Base-by-base conservation (phyloP, 2,888 invertebrate genomes). In the Ochropacha duplaris region DNA sequence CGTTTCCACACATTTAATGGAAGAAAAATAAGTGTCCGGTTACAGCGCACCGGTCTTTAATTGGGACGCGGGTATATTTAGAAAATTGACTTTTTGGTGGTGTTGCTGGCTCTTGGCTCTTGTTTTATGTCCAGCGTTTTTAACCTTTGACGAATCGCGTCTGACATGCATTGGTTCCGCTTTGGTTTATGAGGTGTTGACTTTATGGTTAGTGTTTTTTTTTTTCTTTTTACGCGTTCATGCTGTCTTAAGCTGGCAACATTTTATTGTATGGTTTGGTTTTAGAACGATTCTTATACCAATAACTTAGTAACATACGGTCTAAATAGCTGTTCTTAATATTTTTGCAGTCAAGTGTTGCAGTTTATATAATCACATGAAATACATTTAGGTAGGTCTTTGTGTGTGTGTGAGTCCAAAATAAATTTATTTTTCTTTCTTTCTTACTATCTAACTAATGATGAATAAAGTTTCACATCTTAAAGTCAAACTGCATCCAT, bases 31-130 rank as follows among this genome's bases (percentile, higher is more conserved):
- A 71, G 84, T 82, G 76, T 86, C 83, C 64, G 56, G 71, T 86
- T 86, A 78, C 86, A 65, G 66, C 66, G 69, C 72, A 71, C 63
- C 62, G 63, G 54, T 57, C 54, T 70, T 81, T 78, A 84, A 85
- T 85, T 81, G 76, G 85, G 69, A 57, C 85, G 72, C 59, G 60
- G 54, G 68, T 85, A 83, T 79, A 81, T 78, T 76, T 84, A 82
- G 82, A 75, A 71, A 71, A 77, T 74, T 76, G 72, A 80, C 75
- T 82, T 80, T 76, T 78, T 70, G 69, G 71, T 70, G 69, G 71
- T 75, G 72, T 71, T 78, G 72, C 72, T n/a, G n/a, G n/a, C n/a
- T n/a, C 64, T 60, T 72, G 61, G 3, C n/a, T 31, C 31, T 12
- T 31, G 31, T 31, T 31, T 12, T 12, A 12, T 12, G 31, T 31